Evolutionary conservation across 2,113 vertebrate species (phyloP).

Genomic region (Cairina moschata): DNA sequence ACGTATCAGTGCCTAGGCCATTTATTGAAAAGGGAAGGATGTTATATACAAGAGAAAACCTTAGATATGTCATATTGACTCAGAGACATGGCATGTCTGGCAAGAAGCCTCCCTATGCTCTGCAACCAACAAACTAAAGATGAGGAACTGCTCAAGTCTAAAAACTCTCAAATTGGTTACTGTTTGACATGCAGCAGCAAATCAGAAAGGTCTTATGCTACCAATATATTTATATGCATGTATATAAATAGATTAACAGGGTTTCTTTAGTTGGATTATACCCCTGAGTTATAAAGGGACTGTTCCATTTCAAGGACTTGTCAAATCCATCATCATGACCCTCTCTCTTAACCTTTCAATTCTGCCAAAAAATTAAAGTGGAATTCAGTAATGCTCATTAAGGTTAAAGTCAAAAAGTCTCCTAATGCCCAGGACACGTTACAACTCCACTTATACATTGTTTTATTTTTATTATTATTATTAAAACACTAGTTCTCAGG

Average conservation of each 20-base stretch:
- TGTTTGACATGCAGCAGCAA: conserved; percentile 25
- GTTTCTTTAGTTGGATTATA: neutral
- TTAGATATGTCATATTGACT: neutral
- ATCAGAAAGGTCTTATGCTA: neutral
- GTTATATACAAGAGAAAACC: neutral
- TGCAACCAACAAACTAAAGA: neutral
- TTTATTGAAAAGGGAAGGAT: neutral
- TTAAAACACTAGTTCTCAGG: neutral
- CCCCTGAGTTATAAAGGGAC: neutral
- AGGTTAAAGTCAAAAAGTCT: neutral
- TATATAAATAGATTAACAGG: neutral
- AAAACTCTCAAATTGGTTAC: neutral
- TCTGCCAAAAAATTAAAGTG: neutral
- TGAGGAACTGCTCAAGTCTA: neutral
- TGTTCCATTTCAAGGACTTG: neutral
- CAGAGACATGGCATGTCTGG: neutral
- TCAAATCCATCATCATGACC: neutral
- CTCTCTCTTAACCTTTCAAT: neutral
- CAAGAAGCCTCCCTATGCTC: neutral
- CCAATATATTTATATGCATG: neutral
- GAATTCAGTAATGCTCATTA: neutral
- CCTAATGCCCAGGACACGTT: neutral
- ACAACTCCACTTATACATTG: neutral
- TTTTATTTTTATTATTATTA: neutral
- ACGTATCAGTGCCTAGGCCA: neutral